Evolutionary conservation across 2,888 invertebrate genomes (phyloP), one percentile per base, ranked within the genome.

Genomic region (Penaeus monodon): DNA sequence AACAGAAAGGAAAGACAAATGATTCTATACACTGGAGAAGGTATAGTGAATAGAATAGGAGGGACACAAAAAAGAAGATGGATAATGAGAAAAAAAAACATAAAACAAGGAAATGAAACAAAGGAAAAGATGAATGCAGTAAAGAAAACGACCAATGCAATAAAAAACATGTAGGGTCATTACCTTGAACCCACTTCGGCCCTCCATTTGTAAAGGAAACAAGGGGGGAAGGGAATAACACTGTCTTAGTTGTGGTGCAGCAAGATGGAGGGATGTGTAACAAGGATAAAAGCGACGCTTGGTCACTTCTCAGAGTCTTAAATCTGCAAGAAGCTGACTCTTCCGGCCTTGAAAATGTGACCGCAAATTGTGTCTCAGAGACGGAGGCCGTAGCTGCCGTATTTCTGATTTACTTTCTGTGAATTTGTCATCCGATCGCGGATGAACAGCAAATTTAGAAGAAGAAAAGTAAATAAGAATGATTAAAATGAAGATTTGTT

Each of bases 131-230:
- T 33, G 38, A 74, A 74, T 74, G 74, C 74, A 74, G 38, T 74
- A 74, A 65, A 65, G 20, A 77, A 77, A 77, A 24, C 38, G 27
- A 64, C 33, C n/a, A n/a, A 49, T 20, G 74, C 63, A 74, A 24
- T 38, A 22, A 64, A 33, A 76, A 29, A 29, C 29, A 64, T n/a
- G 8, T 29, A 12, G 81, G 66, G 68, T 24, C 57, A 77, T 87
- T 87, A 87, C 86, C 86, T 87, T 87, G 83, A 87, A 87, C 24
- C 86, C 86, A 87, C 86, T 87, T 87, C 86, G 86, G 78, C 86
- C 86, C 86, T 86, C 78, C 64, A 70, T 68, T 49, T 82, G 68
- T 78, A 79, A 70, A 74, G 65, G 38, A 77, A 79, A 64, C 38
- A 73, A 77, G 57, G 57, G 68, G 57, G 78, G 74, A 70, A 63